Base-by-base conservation (phyloP, 2,888 invertebrate species). In the Catonia carolina region DNA sequence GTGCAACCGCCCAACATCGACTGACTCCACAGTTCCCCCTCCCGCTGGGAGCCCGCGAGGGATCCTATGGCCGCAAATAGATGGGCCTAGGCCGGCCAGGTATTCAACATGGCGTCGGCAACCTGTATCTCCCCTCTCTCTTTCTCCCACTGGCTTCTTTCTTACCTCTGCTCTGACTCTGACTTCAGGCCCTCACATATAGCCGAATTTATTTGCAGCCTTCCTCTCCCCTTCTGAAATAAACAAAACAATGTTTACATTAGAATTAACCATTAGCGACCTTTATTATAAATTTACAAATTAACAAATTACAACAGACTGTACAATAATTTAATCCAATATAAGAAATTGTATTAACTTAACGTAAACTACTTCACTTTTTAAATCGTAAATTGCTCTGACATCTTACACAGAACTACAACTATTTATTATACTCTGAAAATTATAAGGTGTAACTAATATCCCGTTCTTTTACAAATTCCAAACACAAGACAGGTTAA, bases 31-130 rank as follows among this genome's bases (percentile, higher is more conserved):
- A n/a, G 39, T 50, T 49, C 55, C 60, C 41, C 35, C 60, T 18
- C 53, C 37, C 41, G 37, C 39, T 37, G 37, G 36, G 31, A 31
- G 51, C 55, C 52, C 56, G 53, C 55, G 60, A 61, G 59, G 60
- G 62, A 61, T 61, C 61, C 58, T 61, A 60, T 61, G 57, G 61
- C 62, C 60, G 62, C 62, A 63, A 63, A 63, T 61, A 64, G 64
- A 65, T 64, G 63, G 62, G 62, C 63, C 64, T 64, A 64, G 61
- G 63, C 61, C 54, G 63, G 63, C 63, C 71, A 73, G 73, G 74
- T 74, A 75, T 74, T 72, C 74, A 74, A 75, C 73, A 75, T 75
- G 75, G 74, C 75, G 70, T 63, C 61, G 57, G 50, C 56, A 55
- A 51, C 60, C 56, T 20, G 22, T 12, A 42, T 27, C 45, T 10